Evolutionary conservation across 2,888 invertebrate genomes (phyloP), one percentile per base, ranked within the genome.

Genomic region (Tenthredo livida): DNA sequence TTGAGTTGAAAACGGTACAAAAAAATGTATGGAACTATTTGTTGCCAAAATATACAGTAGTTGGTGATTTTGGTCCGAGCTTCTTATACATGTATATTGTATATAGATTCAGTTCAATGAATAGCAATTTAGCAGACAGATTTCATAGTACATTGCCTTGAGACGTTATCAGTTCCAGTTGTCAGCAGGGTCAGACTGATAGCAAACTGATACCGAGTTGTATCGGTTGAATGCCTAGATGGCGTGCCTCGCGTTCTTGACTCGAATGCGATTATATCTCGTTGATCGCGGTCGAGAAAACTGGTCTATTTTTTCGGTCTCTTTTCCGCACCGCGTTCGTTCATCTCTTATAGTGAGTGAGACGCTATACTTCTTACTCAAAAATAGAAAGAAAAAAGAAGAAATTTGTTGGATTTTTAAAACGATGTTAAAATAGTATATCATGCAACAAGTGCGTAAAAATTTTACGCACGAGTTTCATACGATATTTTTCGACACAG

Each of bases 241-340:
- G 29, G 77, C 77, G 50, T 33, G 77, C 77, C 33, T 54, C 17
- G 47, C 47, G 50, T 54, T 77, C 77, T 77, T 54, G 77, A 54
- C 77, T 77, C 77, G 47, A n/a, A 77, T 77, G 77, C 54, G 47
- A 77, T 77, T 54, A 77, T 29, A 54, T 77, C 50, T 50, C 47
- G 50, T 77, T 77, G 77, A 77, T 50, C 33, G 77, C 33, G 10
- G 7, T 21, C 12, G 72, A 40, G 43, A 73, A 77, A 33, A 50
- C 47, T 25, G 4, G 17, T 77, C 54, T 77, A 7, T 29, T 77
- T 77, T 54, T 50, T 15, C 73, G 37, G 21, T 43, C 25, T 72
- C 21, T 37, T 40, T 21, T 70, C 33, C 7, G 37, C 37, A 37
- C 17, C 37, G 37, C 37, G 70, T 70, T 70, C 29, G 70, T 70